Base-by-base conservation (phyloP, 1,140 invertebrate genomes). In the Protaetia brevitarsis region DNA sequence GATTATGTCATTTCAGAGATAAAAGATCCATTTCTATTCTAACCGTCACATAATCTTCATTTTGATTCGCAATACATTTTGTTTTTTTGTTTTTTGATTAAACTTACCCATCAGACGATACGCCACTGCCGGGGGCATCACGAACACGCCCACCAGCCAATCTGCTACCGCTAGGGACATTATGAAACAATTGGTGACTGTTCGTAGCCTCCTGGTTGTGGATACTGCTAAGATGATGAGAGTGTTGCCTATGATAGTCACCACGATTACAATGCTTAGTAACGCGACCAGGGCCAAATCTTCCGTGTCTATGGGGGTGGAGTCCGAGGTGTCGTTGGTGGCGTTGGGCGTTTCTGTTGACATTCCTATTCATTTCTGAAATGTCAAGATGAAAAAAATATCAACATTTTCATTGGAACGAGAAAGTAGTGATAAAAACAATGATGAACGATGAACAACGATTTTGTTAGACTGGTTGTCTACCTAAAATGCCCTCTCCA, bases 151-250 rank as follows among this genome's bases (percentile, higher is more conserved):
- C 0, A 97, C 94, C 60, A 95, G 81, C 74, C 95, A 86, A 84
- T 98, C 95, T 45, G 95, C 93, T 0, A 92, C 88, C 0, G 95
- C 94, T 72, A 97, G 79, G 36, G 93, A 96, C 67, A 94, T 95
- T 27, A 97, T 90, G 78, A 97, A 96, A 80, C 94, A 96, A 80
- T 98, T 98, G 64, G 95, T 96, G 23, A 97, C 94, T 16, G 93
- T 95, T 63, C 94, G 86, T 31, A 98, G 81, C 60, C 95, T 86
- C 67, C 92, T 86, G 36, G 95, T 96, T n/a, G 90, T 96, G 70
- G 93, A 84, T 10, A 97, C 94, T 2, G 95, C 92, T 1, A 92
- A 83, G 62, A 97, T 96, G 13, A 97, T 94, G 66, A 97, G 82
- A 0, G 92, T 89, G 78, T 97, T 97, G 56, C 95, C 95, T 41